Evolutionary conservation across 2,797 vertebrate species (phyloP), one percentile per base, ranked within the genome.

Genomic region (Neosalanx taihuensis): DNA sequence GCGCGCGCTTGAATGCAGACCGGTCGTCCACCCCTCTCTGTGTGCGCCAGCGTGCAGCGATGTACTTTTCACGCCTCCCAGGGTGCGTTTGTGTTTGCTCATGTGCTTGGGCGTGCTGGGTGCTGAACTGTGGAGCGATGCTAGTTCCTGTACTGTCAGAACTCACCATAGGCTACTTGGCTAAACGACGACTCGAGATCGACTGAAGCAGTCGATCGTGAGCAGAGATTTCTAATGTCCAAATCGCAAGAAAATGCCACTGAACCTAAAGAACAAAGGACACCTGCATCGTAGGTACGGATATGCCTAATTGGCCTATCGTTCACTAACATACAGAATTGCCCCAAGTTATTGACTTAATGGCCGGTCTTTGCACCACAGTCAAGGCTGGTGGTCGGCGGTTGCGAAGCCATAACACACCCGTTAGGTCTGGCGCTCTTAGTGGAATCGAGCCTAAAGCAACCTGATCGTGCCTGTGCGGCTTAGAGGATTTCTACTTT

Each of bases 11-110:
- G 9, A 13, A 46, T 9, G 41, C 41, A 1, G 12, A 13, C 10
- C 41, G 3, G 61, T 3, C 30, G 30, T 61, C 23, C 12, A 5
- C 15, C n/a, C 31, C 61, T n/a, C 18, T n/a, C n/a, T 17, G 3
- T 46, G 51, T 58, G 68, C 49, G 29, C 13, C 41, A 17, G 18
- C 6, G 5, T 66, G 17, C 18, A 29, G 17, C 29, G 23, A n/a
- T 61, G 26, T 72, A 20, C 26, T 4, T 6, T 20, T 41, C 41
- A 31, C 30, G 68, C 79, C 72, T 78, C 72, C 18, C 15, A 57
- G 70, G 56, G 72, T 12, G 0, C 63, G 58, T 33, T 64, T 33
- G 53, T 67, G 71, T 64, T 67, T 68, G 37, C 3, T 51, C 23
- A 51, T 18, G 15, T 53, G 46, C 64, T 51, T 51, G 20, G n/a